phyloP scores from a whole-genome alignment of 64 coral and sea anemone species.

The Montipora cactus region DNA sequence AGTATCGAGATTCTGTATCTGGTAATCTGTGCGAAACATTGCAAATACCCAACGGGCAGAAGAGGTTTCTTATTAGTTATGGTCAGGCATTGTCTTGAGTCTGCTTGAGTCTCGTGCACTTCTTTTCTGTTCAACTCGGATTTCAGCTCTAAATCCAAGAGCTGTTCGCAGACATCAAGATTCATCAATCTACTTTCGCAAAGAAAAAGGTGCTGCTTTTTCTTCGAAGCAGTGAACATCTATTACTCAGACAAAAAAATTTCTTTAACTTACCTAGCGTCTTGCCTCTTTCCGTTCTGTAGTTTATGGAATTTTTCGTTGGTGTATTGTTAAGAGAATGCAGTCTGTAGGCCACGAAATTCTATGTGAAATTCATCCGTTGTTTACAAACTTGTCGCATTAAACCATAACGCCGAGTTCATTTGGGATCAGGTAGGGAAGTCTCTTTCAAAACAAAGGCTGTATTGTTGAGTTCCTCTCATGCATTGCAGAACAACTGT shows the following conservation, averaged over 20 bases:
- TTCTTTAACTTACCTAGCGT: neutral
- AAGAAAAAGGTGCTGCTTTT: neutral
- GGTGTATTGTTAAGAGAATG: neutral
- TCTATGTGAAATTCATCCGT: no score
- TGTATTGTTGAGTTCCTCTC: neutral
- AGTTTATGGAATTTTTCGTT: neutral
- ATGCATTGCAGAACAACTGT: neutral
- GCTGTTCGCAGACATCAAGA: neutral
- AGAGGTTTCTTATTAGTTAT: neutral
- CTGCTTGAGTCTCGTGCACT: neutral
- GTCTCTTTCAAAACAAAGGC: neutral
- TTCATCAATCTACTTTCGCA: neutral
- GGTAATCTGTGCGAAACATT: neutral
- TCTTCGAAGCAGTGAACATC: neutral
- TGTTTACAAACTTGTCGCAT: no score
- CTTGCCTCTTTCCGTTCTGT: neutral
- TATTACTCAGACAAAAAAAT: neutral
- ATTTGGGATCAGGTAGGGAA: neutral
- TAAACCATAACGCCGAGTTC: neutral
- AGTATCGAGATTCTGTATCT: neutral
- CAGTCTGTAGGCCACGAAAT: neutral
- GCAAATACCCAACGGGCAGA: neutral
- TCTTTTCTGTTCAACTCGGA: neutral
- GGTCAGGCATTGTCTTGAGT: neutral
- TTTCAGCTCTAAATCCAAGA: neutral